These are phyloP conservation scores for Grammomys dolichurus DNA, from an alignment of 2,113 vertebrate species.

Conservation along the genomic window DNA sequence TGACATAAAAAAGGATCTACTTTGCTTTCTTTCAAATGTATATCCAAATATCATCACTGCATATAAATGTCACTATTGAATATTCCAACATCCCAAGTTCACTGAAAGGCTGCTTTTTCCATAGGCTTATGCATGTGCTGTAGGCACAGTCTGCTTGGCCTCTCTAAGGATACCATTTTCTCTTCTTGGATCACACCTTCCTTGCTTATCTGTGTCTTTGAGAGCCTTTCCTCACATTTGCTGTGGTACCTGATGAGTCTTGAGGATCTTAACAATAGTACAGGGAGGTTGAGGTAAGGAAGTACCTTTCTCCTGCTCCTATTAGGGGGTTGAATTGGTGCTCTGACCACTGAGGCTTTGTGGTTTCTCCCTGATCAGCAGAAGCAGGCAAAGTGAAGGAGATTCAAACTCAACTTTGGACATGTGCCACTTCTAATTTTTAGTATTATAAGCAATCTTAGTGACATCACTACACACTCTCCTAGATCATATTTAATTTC, in stretches of 20 bases:
- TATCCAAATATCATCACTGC: background rate
- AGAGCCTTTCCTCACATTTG: background rate
- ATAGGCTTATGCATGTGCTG: background rate
- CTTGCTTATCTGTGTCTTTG: background rate
- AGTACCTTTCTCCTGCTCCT: background rate
- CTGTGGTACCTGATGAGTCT: no score
- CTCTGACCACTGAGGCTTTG: background rate
- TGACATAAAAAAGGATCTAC: background rate
- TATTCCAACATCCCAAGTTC: background rate
- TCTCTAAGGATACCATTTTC: background rate
- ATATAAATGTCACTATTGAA: background rate
- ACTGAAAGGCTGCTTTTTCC: background rate
- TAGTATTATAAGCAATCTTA: background rate
- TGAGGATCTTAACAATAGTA: background rate
- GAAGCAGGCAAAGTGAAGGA: background rate
- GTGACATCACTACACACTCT: background rate
- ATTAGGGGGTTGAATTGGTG: no score
- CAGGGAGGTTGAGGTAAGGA: background rate
- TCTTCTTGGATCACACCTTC: background rate
- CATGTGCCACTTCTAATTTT: background rate
- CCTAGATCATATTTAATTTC: background rate
- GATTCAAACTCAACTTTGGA: background rate
- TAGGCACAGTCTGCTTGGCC: background rate
- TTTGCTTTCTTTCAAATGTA: background rate
- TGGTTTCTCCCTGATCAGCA: background rate